Conservation (phyloP, 2,113 vertebrate species). For the Meles meles region DNA sequence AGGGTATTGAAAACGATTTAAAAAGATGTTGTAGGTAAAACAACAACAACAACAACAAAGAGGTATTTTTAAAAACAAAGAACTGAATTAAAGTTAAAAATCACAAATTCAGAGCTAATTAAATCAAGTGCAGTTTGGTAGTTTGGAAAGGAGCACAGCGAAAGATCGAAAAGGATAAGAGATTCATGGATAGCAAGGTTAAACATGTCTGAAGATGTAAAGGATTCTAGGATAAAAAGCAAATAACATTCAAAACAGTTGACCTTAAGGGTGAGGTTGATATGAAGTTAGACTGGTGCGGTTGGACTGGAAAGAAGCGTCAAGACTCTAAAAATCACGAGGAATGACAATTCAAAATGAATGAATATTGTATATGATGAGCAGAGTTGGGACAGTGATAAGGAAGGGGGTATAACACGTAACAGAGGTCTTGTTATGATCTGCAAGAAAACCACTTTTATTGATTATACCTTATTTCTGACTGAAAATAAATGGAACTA, state of each 20-base stretch:
- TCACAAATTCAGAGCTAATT: background rate
- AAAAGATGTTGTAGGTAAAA: background rate
- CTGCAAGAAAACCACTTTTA: slow-evolving; percentile 10
- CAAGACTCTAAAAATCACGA: background rate
- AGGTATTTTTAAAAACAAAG: background rate
- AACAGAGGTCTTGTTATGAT: background rate
- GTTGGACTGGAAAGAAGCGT: background rate
- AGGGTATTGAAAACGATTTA: background rate
- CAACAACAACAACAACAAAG: background rate
- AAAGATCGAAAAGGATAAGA: background rate
- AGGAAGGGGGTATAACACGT: background rate
- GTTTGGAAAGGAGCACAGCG: background rate
- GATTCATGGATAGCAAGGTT: background rate
- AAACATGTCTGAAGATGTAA: background rate
- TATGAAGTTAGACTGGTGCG: background rate
- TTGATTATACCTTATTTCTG: slow-evolving; percentile 31
- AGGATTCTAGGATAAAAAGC: background rate
- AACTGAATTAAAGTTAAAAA: slow-evolving; percentile 10
- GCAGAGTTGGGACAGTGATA: background rate
- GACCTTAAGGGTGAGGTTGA: background rate
- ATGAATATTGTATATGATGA: background rate
- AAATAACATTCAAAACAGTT: slow-evolving; percentile 19
- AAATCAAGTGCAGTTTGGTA: background rate
- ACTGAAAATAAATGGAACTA: slow-evolving; percentile 18
- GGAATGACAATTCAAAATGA: slow-evolving; percentile 6